Conservation (phyloP, 2,113 vertebrate genomes). For the Cranoglanis bouderius region DNA sequence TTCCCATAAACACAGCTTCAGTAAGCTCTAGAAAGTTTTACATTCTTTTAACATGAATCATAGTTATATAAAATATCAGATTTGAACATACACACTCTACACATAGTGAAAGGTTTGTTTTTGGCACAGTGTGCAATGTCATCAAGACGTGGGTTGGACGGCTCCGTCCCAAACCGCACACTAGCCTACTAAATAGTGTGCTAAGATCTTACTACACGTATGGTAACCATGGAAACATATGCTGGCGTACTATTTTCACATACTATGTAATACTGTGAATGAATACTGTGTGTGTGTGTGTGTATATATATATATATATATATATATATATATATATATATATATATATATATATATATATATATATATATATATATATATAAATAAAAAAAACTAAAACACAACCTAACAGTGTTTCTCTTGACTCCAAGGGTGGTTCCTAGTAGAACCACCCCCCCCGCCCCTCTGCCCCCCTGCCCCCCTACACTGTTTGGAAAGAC, state of each 20-base stretch:
- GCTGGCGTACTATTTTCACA: neutral
- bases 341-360: no score
- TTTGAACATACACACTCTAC: neutral
- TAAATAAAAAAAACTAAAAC: no score
- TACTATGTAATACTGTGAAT: no score
- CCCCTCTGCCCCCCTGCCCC: no score
- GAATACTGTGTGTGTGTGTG: no score
- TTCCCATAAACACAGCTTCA: neutral
- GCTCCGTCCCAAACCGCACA: neutral
- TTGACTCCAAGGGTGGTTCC: neutral
- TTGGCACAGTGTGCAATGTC: neutral
- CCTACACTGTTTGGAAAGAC: no score
- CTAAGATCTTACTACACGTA: neutral
- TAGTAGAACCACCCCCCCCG: no score
- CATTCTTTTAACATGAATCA: neutral
- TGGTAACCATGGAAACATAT: neutral
- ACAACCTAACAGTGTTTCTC: neutral
- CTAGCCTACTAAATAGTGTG: neutral
- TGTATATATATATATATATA: no score
- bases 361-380: no score
- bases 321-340: no score
- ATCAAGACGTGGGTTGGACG: neutral
- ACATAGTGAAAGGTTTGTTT: neutral
- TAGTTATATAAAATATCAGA: neutral
- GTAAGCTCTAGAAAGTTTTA: neutral